A percentile compares a stretch with the other conserved stretches of the same genome.
These are phyloP conservation scores for Automeris io DNA, from an alignment of 2,888 invertebrate species.

Conservation along the genomic window DNA sequence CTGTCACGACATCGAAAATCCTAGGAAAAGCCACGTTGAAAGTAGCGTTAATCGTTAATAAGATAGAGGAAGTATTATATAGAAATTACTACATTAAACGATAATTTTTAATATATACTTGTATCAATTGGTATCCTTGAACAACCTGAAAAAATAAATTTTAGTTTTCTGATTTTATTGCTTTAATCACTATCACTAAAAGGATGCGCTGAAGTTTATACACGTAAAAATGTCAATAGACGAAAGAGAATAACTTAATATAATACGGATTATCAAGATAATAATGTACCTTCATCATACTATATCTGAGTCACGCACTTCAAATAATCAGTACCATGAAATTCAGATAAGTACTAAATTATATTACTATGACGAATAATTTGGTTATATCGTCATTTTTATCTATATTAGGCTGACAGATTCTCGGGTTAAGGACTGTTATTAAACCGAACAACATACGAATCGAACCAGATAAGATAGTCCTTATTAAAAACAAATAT, in stretches of 20 bases:
- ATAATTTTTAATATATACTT: conserved; percentile 59
- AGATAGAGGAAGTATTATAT: conserved; percentile 17
- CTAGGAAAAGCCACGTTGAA: conserved; percentile 32
- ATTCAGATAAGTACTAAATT: conserved; percentile 10
- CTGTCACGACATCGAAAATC: conserved; percentile 13
- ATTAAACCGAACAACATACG: too few relatives aligned
- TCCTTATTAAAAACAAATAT: too few relatives aligned
- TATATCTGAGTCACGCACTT: conserved; percentile 11
- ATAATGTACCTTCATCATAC: too few relatives aligned
- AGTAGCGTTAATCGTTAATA: conserved; percentile 33
- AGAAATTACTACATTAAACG: conserved; percentile 24
- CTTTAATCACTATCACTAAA: neutral
- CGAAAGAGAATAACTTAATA: neutral
- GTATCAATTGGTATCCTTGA: conserved; percentile 59
- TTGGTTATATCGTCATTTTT: neutral
- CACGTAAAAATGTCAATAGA: neutral
- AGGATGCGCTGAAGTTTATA: neutral
- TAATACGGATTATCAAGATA: conserved; percentile 1
- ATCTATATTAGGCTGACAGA: neutral
- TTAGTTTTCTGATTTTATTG: conserved; percentile 18
- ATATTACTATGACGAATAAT: conserved; percentile 4
- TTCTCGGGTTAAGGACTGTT: neutral
- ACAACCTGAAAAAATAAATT: conserved; percentile 61
- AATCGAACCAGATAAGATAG: too few relatives aligned
- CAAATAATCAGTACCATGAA: conserved; percentile 13